These are phyloP conservation scores for Schlechtendalia chinensis DNA, from an alignment of 1,140 invertebrate genomes.

Conservation along the genomic window DNA sequence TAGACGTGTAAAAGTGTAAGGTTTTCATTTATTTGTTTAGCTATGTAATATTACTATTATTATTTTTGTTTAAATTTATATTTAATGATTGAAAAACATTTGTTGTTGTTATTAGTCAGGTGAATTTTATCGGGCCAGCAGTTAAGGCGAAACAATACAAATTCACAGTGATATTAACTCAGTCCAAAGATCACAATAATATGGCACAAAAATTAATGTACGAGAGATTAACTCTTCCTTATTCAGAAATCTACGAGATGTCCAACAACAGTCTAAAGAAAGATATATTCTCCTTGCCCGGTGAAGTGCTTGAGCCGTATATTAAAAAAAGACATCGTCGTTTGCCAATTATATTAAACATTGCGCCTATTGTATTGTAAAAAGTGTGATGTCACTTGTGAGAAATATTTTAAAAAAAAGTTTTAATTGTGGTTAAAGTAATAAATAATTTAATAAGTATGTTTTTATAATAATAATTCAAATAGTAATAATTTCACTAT, in stretches of 20 bases:
- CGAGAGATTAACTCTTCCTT: slow-evolving; percentile 32
- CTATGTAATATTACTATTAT: background rate
- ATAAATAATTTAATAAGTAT: too few relatives aligned
- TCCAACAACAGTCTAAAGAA: background rate
- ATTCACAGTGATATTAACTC: background rate
- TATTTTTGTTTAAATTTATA: too few relatives aligned
- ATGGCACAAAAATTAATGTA: slow-evolving; percentile 37
- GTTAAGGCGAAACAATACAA: slow-evolving; percentile 40
- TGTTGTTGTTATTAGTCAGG: slow-evolving; percentile 25
- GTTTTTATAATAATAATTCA: too few relatives aligned
- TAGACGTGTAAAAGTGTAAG: slow-evolving; percentile 33
- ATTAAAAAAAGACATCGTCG: background rate
- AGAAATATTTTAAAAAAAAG: too few relatives aligned
- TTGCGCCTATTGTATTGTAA: background rate
- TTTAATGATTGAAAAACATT: background rate
- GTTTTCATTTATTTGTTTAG: background rate
- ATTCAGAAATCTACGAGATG: slow-evolving; percentile 24
- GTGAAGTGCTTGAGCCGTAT: slow-evolving; percentile 5
- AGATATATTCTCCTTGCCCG: slow-evolving; percentile 31
- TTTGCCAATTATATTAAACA: slow-evolving; percentile 27
- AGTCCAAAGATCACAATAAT: background rate
- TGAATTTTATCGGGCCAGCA: slow-evolving; percentile 38
- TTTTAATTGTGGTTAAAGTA: background rate
- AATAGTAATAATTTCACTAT: too few relatives aligned
- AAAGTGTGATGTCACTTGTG: too few relatives aligned